phyloP scores from a whole-genome alignment of 2,797 vertebrate genomes.

The Babyrousa celebensis region DNA sequence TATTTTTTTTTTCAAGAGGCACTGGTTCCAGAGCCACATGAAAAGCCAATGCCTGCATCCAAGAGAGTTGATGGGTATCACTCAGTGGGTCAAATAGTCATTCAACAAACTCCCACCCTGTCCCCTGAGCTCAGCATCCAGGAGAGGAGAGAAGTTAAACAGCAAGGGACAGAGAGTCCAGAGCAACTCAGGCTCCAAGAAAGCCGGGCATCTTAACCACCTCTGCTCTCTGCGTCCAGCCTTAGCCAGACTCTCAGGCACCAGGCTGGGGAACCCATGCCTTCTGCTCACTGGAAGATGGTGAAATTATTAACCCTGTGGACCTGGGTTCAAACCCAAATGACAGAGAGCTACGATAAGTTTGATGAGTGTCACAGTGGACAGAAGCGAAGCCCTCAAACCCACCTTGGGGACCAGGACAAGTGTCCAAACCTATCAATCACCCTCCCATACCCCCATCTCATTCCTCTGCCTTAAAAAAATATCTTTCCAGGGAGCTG shows the following conservation, averaged over 20 bases:
- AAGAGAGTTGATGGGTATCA: background rate
- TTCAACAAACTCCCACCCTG: background rate
- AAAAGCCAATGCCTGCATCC: background rate
- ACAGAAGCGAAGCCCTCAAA: background rate
- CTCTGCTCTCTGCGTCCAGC: background rate
- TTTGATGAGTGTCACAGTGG: fast-evolving
- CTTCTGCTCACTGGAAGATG: background rate
- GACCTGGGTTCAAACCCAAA: background rate
- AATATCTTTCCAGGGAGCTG: background rate
- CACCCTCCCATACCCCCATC: background rate
- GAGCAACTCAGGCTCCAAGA: background rate
- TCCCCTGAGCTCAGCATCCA: background rate
- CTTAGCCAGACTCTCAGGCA: background rate
- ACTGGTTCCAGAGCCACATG: background rate
- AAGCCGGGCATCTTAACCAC: background rate
- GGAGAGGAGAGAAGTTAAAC: background rate
- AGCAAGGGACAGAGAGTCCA: background rate
- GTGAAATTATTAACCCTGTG: background rate
- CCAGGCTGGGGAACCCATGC: background rate
- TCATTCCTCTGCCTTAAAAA: background rate
- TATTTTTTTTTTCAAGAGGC: background rate
- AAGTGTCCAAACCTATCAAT: background rate
- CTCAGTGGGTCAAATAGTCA: background rate
- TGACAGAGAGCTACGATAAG: fast-evolving
- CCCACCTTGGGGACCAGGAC: no score